Evolutionary conservation across 1,140 invertebrate species (phyloP), one percentile per base, ranked within the genome.

Genomic region (Sycophaga agraensis): DNA sequence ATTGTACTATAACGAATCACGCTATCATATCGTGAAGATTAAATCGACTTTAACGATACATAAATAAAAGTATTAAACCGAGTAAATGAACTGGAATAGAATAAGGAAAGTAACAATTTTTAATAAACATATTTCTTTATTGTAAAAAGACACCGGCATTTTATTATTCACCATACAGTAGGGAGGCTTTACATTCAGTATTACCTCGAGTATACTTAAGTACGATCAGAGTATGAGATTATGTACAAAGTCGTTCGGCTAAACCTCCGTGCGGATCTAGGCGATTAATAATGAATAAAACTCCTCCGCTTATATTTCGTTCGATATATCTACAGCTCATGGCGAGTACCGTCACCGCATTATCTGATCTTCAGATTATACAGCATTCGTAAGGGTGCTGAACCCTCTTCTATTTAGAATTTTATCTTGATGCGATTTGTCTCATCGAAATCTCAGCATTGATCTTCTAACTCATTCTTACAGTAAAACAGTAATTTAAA

Each of bases 281-380:
- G 12, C 58, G 49, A 60, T 51, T 53, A 60, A 60, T 53, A 53
- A 53, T 60, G 39, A 60, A 60, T 60, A 45, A 43, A 45, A 53
- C 49, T 53, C 31, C 28, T 53, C 19, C 28, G 8, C 49, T 40
- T 60, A 51, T 51, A 34, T 51, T n/a, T 22, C 35, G 26, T 51
- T 51, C 48, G 19, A 31, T 50, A 35, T 35, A 45, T 37, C 48
- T 53, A 51, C 35, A 51, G 46, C 42, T 43, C 39, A 31, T 28
- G 53, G 39, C 40, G 54, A 35, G 54, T 34, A 48, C 56, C 45
- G 35, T 49, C 56, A 43, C 54, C 54, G 55, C 55, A 57, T 57
- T 57, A 19, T 57, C 42, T 48, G 34, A 57, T 48, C 42, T 48
- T 21, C 28, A 57, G 42, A 46, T 48, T 57, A 57, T 26, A 35